Conservation (phyloP, 2,797 vertebrate species). For the Poecilia picta region DNA sequence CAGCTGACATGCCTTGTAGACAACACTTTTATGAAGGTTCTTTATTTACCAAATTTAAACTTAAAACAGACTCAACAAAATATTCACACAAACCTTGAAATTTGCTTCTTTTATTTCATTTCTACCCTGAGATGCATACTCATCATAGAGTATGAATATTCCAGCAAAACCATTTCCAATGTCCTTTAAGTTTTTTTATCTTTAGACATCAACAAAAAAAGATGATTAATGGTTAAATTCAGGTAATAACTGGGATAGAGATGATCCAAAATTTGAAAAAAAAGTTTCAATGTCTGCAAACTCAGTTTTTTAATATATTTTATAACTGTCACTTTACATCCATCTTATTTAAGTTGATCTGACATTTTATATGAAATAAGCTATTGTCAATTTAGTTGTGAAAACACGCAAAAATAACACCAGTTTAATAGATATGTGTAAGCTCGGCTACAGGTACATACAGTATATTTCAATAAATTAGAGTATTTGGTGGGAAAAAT, state of each 20-base stretch:
- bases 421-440: slow-evolving; percentile 3
- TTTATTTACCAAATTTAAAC: background rate
- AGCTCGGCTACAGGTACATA: background rate
- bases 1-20: background rate
- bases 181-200: background rate
- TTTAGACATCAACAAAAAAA: background rate
- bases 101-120: slow-evolving; percentile 20
- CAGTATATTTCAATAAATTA: background rate
- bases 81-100: background rate
- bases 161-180: background rate
- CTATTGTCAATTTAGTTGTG: background rate
- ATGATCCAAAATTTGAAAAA: background rate
- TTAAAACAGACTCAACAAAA: slow-evolving; percentile 14
- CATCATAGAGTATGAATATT: slow-evolving; percentile 33
- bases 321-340: background rate
- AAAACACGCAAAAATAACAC: slow-evolving; percentile 23
- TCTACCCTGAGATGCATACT: slow-evolving; percentile 23
- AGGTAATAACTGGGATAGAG: background rate
- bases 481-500: background rate
- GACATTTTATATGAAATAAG: background rate
- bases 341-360: background rate
- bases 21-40: background rate
- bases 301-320: background rate
- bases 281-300: background rate
- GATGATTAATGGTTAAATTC: background rate